Percentiles rank a stretch among this genome's conserved stretches.
phyloP scores from a whole-genome alignment of 2,797 vertebrate genomes.

The Tapirus indicus region DNA sequence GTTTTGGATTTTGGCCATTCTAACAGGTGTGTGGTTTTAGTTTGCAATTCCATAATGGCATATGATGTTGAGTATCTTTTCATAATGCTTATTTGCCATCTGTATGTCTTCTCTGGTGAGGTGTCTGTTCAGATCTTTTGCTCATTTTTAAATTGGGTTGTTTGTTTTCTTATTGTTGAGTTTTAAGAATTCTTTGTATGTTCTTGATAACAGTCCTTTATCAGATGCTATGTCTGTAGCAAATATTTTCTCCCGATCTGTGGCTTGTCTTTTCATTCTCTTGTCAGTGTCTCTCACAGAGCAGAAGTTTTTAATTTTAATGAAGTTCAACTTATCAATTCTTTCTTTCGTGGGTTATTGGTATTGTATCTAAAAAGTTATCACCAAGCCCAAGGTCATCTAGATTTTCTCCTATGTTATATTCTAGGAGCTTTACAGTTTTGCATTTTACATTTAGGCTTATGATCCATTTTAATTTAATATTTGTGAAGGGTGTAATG shows the following conservation, averaged over 20 bases:
- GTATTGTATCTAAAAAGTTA: not conserved
- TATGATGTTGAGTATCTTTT: not conserved
- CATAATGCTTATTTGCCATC: not conserved
- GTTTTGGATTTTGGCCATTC: not conserved
- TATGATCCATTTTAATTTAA: slow-evolving; percentile 5
- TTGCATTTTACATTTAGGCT: not conserved
- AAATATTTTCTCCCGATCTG: not conserved
- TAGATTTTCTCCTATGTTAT: not conserved
- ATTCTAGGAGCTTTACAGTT: not conserved
- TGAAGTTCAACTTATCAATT: not conserved
- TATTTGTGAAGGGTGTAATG: not conserved
- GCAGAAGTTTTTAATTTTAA: not conserved
- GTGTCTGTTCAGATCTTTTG: not conserved
- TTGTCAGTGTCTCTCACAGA: not conserved
- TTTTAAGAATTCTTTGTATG: not conserved
- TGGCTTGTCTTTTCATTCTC: not conserved
- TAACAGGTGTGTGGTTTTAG: not conserved
- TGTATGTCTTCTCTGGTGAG: not conserved
- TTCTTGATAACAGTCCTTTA: not conserved
- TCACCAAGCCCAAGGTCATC: not conserved
- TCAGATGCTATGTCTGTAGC: not conserved
- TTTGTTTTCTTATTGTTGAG: not conserved
- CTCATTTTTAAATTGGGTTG: not conserved
- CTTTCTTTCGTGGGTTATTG: not conserved
- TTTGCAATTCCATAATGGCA: not conserved